Evolutionary conservation across 2,888 invertebrate genomes (phyloP).

Genomic region (Eristalinus sepulchralis): DNA sequence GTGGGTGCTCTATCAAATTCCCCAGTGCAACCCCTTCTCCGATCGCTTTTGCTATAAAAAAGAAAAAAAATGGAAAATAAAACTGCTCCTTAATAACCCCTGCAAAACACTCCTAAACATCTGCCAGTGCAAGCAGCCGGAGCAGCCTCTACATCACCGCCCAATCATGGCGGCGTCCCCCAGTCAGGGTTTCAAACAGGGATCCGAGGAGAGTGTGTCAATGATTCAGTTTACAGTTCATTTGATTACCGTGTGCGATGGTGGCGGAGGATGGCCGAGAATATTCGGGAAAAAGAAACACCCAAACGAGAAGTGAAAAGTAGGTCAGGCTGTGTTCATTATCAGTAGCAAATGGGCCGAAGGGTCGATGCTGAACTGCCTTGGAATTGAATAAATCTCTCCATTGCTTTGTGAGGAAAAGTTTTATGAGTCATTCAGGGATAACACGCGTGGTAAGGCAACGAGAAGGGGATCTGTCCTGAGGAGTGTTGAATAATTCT

Average conservation of each 20-base stretch:
- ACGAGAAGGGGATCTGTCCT: background rate
- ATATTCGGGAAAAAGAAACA: background rate
- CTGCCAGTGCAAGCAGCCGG: background rate
- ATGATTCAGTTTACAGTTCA: slow-evolving; percentile 1
- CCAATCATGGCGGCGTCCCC: background rate
- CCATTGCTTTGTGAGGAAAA: background rate
- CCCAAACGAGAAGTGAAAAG: background rate
- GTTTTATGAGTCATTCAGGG: slow-evolving; percentile 24
- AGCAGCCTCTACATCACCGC: background rate
- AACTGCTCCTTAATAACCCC: background rate
- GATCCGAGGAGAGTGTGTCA: background rate
- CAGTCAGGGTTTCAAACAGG: background rate
- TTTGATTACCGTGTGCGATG: background rate
- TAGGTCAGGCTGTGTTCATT: slow-evolving; percentile 14
- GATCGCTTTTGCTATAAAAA: background rate
- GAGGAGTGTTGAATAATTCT: background rate
- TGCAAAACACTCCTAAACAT: slow-evolving; percentile 1
- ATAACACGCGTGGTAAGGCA: background rate
- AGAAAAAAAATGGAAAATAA: background rate
- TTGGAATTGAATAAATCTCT: slow-evolving; percentile 17
- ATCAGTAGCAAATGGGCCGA: background rate
- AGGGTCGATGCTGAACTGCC: background rate
- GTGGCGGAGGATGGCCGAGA: background rate
- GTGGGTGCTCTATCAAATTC: background rate
- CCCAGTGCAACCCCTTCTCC: background rate